phyloP scores from a whole-genome alignment of 1,140 invertebrate genomes.

The Drosophila lacteicornis region DNA sequence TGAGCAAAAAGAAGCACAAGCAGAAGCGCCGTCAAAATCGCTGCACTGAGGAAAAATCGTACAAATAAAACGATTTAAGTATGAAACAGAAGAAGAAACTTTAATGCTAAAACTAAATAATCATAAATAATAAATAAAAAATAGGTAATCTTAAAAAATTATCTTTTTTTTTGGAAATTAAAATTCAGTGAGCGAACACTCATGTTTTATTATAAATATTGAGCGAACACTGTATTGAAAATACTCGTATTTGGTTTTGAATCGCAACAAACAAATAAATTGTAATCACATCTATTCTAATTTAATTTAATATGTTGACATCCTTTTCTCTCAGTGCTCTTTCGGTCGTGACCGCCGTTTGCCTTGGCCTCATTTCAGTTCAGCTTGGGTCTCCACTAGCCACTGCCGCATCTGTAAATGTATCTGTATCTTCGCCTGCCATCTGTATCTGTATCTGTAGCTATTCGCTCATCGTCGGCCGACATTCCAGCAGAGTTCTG shows the following conservation, averaged over 20 bases:
- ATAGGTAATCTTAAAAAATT: too few species aligned
- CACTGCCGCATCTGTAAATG: conserved; percentile 10
- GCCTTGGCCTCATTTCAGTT: conserved; percentile 73
- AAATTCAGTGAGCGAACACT: too few species aligned
- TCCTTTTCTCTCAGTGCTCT: conserved; percentile 24
- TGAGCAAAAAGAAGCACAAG: conserved; percentile 7
- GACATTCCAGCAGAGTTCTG: conserved; percentile 33
- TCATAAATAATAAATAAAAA: too few species aligned
- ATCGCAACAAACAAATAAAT: too few species aligned
- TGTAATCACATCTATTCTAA: too few species aligned
- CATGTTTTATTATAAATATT: too few species aligned
- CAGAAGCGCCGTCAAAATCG: conserved; percentile 7
- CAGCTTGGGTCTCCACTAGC: conserved; percentile 18
- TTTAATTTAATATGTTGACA: neutral
- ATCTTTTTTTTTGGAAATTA: too few species aligned
- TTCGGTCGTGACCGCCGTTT: conserved; percentile 45
- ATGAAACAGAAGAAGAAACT: too few species aligned
- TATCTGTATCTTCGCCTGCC: conserved; percentile 5
- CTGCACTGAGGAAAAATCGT: neutral
- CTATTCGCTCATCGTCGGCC: conserved; percentile 16
- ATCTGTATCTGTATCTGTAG: conserved; percentile 21
- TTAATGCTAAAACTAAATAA: too few species aligned
- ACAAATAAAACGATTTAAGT: neutral
- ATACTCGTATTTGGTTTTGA: too few species aligned
- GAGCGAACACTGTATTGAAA: too few species aligned